Conservation (phyloP, 2,888 invertebrate species). For the Serripes groenlandicus region DNA sequence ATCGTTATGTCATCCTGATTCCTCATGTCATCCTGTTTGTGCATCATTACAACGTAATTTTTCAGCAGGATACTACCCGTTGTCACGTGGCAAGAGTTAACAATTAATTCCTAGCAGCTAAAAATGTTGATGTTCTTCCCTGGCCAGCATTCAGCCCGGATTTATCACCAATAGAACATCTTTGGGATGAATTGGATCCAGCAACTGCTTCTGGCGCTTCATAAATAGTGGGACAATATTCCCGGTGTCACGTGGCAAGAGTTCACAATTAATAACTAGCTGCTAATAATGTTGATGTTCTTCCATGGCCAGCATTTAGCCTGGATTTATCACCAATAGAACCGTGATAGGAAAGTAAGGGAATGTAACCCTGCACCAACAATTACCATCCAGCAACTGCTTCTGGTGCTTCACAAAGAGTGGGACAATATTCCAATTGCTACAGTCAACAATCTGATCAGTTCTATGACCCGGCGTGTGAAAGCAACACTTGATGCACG, state of each 20-base stretch:
- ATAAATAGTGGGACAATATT: too few species aligned
- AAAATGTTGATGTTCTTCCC: conserved; percentile 16
- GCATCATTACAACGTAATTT: not conserved
- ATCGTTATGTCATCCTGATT: conserved; percentile 1
- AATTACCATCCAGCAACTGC: conserved; percentile 9
- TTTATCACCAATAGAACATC: conserved; percentile 43
- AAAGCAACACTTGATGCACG: not conserved
- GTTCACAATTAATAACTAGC: too few species aligned
- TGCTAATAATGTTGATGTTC: too few species aligned
- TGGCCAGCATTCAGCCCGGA: conserved; percentile 45
- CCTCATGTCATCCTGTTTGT: conserved; percentile 1
- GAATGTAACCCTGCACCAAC: not conserved
- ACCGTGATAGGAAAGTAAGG: conserved; percentile 9
- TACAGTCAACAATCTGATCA: conserved; percentile 8
- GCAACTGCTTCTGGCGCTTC: too few species aligned
- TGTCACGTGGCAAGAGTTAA: conserved; percentile 1
- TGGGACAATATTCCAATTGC: conserved; percentile 14
- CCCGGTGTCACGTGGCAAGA: too few species aligned
- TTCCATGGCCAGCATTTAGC: too few species aligned
- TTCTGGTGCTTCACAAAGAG: conserved; percentile 10
- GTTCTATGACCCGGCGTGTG: conserved; percentile 12
- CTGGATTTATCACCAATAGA: too few species aligned
- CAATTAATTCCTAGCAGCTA: not conserved
- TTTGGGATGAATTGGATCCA: conserved; percentile 37
- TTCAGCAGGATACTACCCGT: conserved; percentile 13